A percentile compares a stretch with the other conserved stretches of the same genome.
phyloP scores from a whole-genome alignment of 1,140 invertebrate genomes.

The Temnothorax nylanderi region DNA sequence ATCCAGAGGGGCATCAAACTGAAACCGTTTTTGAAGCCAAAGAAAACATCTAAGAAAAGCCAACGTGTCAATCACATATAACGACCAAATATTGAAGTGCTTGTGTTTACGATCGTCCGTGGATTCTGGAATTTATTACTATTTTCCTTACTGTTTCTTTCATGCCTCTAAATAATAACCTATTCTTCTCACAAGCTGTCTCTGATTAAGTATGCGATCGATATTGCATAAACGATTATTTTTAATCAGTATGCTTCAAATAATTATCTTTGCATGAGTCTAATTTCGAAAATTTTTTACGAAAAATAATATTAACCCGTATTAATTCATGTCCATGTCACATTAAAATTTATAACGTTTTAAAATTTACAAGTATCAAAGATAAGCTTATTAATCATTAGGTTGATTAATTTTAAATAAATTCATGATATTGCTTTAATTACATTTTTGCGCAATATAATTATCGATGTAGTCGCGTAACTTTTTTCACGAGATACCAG shows the following conservation, averaged over 20 bases:
- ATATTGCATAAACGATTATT: background rate
- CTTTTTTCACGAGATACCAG: background rate
- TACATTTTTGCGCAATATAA: conserved; percentile 8
- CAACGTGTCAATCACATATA: conserved; percentile 71
- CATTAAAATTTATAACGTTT: conserved; percentile 54
- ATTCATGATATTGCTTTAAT: conserved; percentile 26
- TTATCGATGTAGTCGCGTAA: background rate
- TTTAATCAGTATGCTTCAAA: conserved; percentile 16
- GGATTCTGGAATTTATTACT: conserved; percentile 5
- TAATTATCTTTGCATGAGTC: conserved; percentile 5
- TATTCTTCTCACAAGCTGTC: background rate
- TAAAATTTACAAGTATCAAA: conserved; percentile 44
- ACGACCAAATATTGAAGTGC: conserved; percentile 4
- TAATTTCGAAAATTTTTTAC: background rate
- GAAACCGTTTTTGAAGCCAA: background rate
- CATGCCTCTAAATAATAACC: background rate
- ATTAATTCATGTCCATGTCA: conserved; percentile 16
- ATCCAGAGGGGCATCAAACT: background rate
- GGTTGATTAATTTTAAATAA: conserved; percentile 40
- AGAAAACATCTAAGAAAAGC: conserved; percentile 50
- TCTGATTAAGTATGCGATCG: background rate
- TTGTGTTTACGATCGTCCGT: background rate
- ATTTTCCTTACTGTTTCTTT: background rate
- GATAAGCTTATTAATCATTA: conserved; percentile 37
- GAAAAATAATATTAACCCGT: background rate